Percentiles rank a stretch among this genome's conserved stretches.
Conservation (phyloP, 2,113 vertebrate species). For the Hippocampus barbouri region DNA sequence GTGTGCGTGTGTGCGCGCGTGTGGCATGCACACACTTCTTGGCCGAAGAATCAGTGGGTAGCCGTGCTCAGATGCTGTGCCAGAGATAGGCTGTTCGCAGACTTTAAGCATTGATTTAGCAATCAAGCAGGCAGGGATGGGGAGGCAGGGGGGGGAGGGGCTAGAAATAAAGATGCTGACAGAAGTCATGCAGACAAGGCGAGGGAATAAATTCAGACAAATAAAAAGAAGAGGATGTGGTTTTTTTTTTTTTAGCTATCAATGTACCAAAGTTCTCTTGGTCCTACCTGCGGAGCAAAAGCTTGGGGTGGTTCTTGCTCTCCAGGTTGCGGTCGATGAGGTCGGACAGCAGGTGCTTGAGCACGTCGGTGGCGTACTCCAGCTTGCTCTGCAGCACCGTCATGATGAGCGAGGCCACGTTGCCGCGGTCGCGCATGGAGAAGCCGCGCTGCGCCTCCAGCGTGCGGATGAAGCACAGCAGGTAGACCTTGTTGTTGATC, state of each 20-base stretch:
- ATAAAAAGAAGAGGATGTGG: background rate
- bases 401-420: constrained; percentile 97
- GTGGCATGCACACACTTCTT: constrained; percentile 44
- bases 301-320: constrained; percentile 98
- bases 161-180: constrained; percentile 35
- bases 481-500: constrained; percentile 96
- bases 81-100: constrained; percentile 67
- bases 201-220: constrained; percentile 12
- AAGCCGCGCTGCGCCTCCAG: constrained; percentile 94
- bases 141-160: constrained; percentile 10
- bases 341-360: constrained; percentile 94
- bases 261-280: background rate
- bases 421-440: constrained; percentile 96
- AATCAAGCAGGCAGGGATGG: constrained; percentile 59
- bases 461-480: constrained; percentile 94
- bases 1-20: constrained; percentile 24
- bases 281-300: constrained; percentile 88
- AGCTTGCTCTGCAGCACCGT: constrained; percentile 94
- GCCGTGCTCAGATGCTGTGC: constrained; percentile 61
- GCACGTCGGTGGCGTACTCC: constrained; percentile 93
- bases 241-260: too few species aligned
- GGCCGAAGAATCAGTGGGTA: constrained; percentile 61
- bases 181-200: constrained; percentile 3
- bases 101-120: constrained; percentile 75
- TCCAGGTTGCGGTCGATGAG: constrained; percentile 98